These are phyloP conservation scores for Melanchra persicariae DNA, from an alignment of 2,888 invertebrate species.

Conservation along the genomic window DNA sequence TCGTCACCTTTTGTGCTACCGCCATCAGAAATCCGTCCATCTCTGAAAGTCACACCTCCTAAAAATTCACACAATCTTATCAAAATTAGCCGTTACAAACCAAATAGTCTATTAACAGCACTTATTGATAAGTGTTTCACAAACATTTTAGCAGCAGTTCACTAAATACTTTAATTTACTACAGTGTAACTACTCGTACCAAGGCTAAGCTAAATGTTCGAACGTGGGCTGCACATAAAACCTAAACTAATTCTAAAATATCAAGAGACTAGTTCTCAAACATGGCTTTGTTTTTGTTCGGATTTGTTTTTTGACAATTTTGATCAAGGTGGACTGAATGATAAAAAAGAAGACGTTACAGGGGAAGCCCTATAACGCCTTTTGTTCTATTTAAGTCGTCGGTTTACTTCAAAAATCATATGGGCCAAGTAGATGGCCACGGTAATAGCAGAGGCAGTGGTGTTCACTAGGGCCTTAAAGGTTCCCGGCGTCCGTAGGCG, in stretches of 20 bases:
- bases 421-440: no score
- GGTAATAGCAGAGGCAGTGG: no score
- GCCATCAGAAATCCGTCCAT: neutral
- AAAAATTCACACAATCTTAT: constrained; percentile 15
- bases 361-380: no score
- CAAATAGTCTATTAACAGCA: constrained; percentile 17
- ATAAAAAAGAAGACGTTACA: no score
- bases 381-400: no score
- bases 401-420: no score
- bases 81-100: constrained; percentile 24
- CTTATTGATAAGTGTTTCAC: constrained; percentile 29
- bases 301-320: neutral
- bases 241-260: constrained; percentile 22
- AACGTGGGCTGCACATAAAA: constrained; percentile 48
- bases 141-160: constrained; percentile 27
- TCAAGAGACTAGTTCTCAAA: neutral
- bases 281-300: neutral
- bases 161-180: constrained; percentile 41
- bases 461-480: no score
- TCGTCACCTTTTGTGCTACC: neutral
- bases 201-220: constrained; percentile 19
- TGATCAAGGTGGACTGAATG: no score
- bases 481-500: no score
- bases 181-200: neutral
- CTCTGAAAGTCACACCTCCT: neutral